Evolutionary conservation across 2,113 vertebrate genomes (phyloP).

Genomic region (Rhinogobius similis): DNA sequence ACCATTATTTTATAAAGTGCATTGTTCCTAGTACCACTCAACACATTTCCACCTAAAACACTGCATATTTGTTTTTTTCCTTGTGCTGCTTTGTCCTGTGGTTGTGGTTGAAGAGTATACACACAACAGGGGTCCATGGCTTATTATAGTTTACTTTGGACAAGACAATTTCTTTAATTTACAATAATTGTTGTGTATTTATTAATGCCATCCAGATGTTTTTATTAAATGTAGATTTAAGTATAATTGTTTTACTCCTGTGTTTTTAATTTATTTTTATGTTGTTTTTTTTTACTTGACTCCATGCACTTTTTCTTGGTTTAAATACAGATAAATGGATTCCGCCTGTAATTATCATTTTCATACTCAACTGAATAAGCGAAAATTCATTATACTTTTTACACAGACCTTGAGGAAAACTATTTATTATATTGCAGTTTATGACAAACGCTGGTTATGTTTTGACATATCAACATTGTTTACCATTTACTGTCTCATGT

Average conservation of each 20-base stretch:
- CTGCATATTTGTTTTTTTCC: background rate
- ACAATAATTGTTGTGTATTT: background rate
- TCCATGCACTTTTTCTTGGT: background rate
- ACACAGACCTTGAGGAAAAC: background rate
- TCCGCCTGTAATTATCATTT: background rate
- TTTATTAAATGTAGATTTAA: background rate
- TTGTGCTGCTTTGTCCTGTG: too few species aligned
- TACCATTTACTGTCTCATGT: constrained; percentile 25
- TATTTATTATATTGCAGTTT: constrained; percentile 48
- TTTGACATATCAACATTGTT: constrained; percentile 7
- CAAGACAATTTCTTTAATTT: too few species aligned
- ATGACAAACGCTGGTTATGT: constrained; percentile 14
- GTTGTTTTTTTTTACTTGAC: background rate
- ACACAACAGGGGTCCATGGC: background rate
- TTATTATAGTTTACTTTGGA: too few species aligned
- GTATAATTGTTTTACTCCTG: constrained; percentile 7
- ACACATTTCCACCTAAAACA: background rate
- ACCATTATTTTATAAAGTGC: constrained; percentile 1
- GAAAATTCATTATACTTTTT: too few species aligned
- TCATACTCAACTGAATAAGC: too few species aligned
- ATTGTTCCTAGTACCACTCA: background rate
- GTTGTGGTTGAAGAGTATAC: background rate
- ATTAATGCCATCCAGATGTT: background rate
- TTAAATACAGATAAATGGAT: background rate
- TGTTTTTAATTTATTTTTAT: background rate